A percentile compares a stretch with the other conserved stretches of the same genome.
Evolutionary conservation across 2,888 invertebrate genomes (phyloP).

Genomic region (Mactromeris polynyma): DNA sequence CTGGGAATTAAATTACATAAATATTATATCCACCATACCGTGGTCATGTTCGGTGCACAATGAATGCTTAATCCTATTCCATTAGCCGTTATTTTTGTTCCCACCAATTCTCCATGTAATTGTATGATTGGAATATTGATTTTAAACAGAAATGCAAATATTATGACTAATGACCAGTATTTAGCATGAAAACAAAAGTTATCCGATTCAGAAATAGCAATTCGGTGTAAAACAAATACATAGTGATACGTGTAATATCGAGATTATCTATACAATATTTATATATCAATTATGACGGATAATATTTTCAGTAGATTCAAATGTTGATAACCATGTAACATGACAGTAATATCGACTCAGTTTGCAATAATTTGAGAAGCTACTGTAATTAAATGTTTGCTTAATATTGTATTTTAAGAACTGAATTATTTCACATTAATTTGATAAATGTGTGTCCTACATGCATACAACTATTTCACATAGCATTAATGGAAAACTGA

Average conservation of each 20-base stretch:
- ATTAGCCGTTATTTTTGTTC: background rate
- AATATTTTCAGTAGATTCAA: too few species aligned
- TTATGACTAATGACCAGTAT: background rate
- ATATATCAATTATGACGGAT: background rate
- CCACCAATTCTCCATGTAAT: background rate
- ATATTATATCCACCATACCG: background rate
- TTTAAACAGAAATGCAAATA: constrained; percentile 4
- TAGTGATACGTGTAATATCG: background rate
- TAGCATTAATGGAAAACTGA: too few species aligned
- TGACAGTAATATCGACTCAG: too few species aligned
- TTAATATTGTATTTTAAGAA: too few species aligned
- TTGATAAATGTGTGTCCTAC: too few species aligned
- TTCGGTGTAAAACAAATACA: background rate
- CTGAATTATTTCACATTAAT: too few species aligned
- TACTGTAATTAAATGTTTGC: too few species aligned
- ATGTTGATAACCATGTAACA: too few species aligned
- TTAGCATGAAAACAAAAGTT: background rate
- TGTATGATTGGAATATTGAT: background rate
- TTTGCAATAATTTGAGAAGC: too few species aligned
- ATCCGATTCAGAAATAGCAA: background rate
- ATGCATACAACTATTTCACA: too few species aligned
- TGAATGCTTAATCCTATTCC: background rate
- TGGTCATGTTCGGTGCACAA: background rate
- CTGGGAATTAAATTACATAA: constrained; percentile 6
- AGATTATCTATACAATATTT: background rate